Percentiles rank a stretch among this genome's conserved stretches.
Evolutionary conservation across 1,140 invertebrate species (phyloP).

Genomic region (Neodiprion virginianus): DNA sequence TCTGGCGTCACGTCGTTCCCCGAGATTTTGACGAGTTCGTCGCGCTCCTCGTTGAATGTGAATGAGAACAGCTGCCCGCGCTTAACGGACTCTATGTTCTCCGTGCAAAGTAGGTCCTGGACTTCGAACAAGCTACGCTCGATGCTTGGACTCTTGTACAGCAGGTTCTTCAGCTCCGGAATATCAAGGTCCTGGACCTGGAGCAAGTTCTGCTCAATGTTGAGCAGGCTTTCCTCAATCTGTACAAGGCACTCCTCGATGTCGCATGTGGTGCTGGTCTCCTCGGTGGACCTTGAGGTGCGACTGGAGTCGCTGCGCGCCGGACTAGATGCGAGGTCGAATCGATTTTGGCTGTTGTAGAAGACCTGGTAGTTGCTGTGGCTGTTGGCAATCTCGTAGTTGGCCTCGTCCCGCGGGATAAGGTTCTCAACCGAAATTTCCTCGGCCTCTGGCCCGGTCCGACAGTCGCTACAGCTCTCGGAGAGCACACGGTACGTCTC

Average conservation of each 20-base stretch:
- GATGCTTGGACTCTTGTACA: conserved; percentile 45
- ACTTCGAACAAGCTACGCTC: conserved; percentile 40
- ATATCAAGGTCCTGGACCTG: conserved; percentile 48
- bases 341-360: conserved; percentile 39
- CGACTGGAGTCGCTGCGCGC: conserved; percentile 22
- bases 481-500: conserved; percentile 31
- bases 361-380: conserved; percentile 45
- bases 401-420: conserved; percentile 14
- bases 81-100: conserved; percentile 30
- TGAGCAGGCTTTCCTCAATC: conserved; percentile 48
- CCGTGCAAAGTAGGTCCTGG: conserved; percentile 39
- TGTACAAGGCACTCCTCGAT: conserved; percentile 50
- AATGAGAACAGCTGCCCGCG: conserved; percentile 23
- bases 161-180: conserved; percentile 44
- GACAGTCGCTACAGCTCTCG: conserved; percentile 27
- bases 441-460: conserved; percentile 11
- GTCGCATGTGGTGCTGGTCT: conserved; percentile 35
- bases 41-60: conserved; percentile 30
- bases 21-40: conserved; percentile 9
- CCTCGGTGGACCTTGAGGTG: conserved; percentile 27
- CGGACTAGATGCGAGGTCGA: conserved; percentile 21
- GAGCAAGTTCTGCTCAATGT: conserved; percentile 48
- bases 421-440: conserved; percentile 23
- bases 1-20: background rate
- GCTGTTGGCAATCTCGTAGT: conserved; percentile 47